phyloP scores from a whole-genome alignment of 1,140 invertebrate species.

The Orchestia grillus region DNA sequence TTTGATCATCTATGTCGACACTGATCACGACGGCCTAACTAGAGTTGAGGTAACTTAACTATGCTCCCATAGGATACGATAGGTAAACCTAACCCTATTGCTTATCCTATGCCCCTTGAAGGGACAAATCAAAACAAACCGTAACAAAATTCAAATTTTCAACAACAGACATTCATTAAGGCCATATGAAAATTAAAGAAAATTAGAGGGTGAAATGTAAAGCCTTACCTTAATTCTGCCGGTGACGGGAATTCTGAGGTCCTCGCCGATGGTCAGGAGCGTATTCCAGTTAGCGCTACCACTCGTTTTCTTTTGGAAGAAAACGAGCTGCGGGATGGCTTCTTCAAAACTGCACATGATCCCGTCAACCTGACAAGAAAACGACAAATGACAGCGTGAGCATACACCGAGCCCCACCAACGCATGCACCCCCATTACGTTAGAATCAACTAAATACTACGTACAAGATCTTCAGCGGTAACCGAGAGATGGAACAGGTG shows the following conservation, averaged over 20 bases:
- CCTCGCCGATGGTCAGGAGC: constrained; percentile 72
- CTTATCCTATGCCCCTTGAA: no score
- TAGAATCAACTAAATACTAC: neutral
- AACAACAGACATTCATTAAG: no score
- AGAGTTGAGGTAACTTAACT: no score
- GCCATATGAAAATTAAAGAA: neutral
- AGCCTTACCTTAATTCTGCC: constrained; percentile 71
- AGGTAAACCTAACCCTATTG: no score
- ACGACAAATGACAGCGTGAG: neutral
- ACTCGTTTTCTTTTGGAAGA: constrained; percentile 72
- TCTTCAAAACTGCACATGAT: constrained; percentile 71
- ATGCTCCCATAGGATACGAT: no score
- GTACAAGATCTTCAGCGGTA: neutral
- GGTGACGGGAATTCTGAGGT: constrained; percentile 72
- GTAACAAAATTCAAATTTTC: no score
- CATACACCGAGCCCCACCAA: neutral
- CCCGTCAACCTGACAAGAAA: constrained; percentile 65
- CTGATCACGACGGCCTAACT: no score
- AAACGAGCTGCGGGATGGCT: constrained; percentile 73
- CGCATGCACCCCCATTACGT: no score
- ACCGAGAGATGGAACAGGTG: no score
- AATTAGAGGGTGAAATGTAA: neutral
- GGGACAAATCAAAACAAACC: no score
- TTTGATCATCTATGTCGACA: no score
- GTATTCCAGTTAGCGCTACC: constrained; percentile 73